These are phyloP conservation scores for Prolemur simus DNA, from an alignment of 2,113 vertebrate species.

Conservation along the genomic window DNA sequence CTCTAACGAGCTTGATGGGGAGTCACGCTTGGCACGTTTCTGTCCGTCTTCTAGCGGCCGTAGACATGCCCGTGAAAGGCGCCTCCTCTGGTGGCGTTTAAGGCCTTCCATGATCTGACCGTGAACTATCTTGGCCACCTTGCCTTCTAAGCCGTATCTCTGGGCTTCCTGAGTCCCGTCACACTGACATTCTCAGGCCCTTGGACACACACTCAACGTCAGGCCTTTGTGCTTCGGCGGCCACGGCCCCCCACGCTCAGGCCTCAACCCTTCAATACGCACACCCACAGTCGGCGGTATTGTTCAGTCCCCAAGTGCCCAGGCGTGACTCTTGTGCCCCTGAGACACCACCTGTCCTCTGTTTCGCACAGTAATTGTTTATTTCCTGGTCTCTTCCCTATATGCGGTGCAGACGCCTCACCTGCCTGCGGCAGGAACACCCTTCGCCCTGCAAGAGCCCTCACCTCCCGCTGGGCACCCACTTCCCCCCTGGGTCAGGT, in stretches of 20 bases:
- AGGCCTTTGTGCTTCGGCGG: neutral
- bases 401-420: rapidly evolving
- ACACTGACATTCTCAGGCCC: neutral
- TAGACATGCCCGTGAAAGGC: neutral
- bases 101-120: neutral
- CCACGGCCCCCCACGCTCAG: too few species aligned
- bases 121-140: too few species aligned
- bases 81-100: neutral
- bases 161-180: neutral
- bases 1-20: neutral
- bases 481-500: too few species aligned
- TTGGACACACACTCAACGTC: rapidly evolving
- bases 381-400: too few species aligned
- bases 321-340: rapidly evolving
- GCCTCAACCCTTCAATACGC: neutral
- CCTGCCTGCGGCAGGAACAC: neutral
- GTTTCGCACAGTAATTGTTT: neutral
- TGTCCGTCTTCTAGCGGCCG: neutral
- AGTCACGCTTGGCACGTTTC: neutral
- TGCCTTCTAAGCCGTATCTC: rapidly evolving
- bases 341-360: rapidly evolving
- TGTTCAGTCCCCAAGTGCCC: rapidly evolving
- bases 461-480: rapidly evolving
- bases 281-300: rapidly evolving
- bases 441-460: neutral